Evolutionary conservation across 2,113 vertebrate species (phyloP), one percentile per base, ranked within the genome.

Genomic region (Dissostichus mawsoni): DNA sequence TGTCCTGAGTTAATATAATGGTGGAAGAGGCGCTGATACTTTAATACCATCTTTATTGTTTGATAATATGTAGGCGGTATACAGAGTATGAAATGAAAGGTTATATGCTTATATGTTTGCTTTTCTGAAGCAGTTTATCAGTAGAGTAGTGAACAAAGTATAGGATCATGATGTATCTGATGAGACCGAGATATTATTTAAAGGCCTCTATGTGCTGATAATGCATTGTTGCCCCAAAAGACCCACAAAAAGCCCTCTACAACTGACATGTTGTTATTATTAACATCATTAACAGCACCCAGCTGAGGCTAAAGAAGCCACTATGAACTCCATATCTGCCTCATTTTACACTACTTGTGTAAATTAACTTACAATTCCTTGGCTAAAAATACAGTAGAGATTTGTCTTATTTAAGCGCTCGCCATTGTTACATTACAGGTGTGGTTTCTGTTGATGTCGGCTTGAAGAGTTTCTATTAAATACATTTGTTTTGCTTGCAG

Each of bases 301-400:
- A 66, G 69, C 59, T 69, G 61, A 76, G 61, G 61, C 87, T 71
- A 59, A 63, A 89, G 48, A 23, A 80, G 29, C 44, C 20, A 29
- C 59, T 69, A 55, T 78, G 56, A 69, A 69, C 59, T 80, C 62
- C 69, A 68, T 55, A 41, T 84, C 36, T 72, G 56, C 67, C 82
- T 91, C 81, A 76, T 86, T 86, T 89, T 71, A 76, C 63, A 68
- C 59, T 61, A 74, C 53, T 55, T 75, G 51, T 74, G 78, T 64
- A 78, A 84, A 86, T 64, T 79, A 71, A 69, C 69, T 76, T 65
- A 64, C 63, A 76, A 53, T 6, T 59, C 18, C 63, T 71, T 53
- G 56, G 65, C 72, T 82, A 88, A 73, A 82, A 86, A 88, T 78
- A 86, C 17, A 70, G 67, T 13, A 17, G 41, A 53, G 64, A 64